Base-by-base conservation (phyloP, 2,797 vertebrate genomes). In the Spheniscus humboldti region DNA sequence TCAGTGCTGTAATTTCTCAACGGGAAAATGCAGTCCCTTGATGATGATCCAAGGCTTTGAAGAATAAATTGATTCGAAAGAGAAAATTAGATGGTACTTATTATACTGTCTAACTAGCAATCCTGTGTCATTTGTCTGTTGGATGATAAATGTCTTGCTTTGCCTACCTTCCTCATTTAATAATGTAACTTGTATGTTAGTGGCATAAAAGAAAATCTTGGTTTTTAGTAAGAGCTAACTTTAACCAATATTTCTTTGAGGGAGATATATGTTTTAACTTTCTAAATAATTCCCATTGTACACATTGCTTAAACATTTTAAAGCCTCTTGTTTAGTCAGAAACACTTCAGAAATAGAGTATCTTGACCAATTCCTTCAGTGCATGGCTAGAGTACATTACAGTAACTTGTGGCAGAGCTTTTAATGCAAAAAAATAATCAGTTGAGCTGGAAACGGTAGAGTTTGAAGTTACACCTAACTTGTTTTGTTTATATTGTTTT, bases 61-160 rank as follows among this genome's bases (percentile, higher is more conserved):
- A 98, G 97, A 98, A 97, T 98, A 98, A 98, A 98, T 98, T 98
- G 97, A 98, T 98, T 98, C 45, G 82, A 98, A 98, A 98, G 97
- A 98, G 97, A 98, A 98, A 98, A 98, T 98, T 98, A 98, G 97
- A 98, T 97, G 97, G 95, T 97, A 96, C 98, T 98, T 98, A 98
- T 98, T 98, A 98, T 94, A 97, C 97, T 98, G 98, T 98, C 97
- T 98, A 97, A 98, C 97, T 97, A 98, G 97, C 96, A 97, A 96
- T 96, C 92, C 95, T 68, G 68, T 97, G 95, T 97, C 98, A 97
- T 98, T 98, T 98, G 94, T 98, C 98, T 98, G 90, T 96, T 82
- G 92, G 71, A 86, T 98, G 97, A 98, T 97, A 97, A 98, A 98
- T 98, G 97, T 96, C 97, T 97, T 92, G 80, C 95, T 97, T 98